Evolutionary conservation across 64 coral and sea anemone genomes (phyloP).

Genomic region (Anthopleura sola): DNA sequence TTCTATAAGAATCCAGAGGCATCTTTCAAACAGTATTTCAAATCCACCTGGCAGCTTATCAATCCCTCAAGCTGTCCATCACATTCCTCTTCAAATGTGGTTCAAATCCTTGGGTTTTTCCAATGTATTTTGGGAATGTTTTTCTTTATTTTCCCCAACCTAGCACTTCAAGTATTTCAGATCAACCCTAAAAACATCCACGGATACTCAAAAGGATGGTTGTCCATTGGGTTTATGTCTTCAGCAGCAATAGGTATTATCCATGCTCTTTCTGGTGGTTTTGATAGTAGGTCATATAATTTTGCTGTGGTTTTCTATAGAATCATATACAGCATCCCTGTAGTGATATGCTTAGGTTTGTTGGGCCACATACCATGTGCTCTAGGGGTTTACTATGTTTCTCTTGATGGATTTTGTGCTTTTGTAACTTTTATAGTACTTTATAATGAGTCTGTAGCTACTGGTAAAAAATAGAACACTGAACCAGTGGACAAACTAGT

Average conservation of each 20-base stretch:
- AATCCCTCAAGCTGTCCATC: neutral
- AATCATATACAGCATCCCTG: neutral
- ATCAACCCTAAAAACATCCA: neutral
- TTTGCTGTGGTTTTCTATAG: neutral
- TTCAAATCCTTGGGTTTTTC: slow-evolving; percentile 1
- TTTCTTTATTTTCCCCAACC: slow-evolving; percentile 3
- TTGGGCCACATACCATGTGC: neutral
- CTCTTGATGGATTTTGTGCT: slow-evolving; percentile 6
- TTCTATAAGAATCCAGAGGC: neutral
- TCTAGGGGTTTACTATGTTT: neutral
- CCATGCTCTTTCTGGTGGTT: neutral
- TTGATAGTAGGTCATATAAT: neutral
- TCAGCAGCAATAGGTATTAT: slow-evolving; percentile 1
- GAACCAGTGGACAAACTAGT: too few relatives aligned
- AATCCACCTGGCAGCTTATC: neutral
- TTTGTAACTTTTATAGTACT: neutral
- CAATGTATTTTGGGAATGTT: neutral
- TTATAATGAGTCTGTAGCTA: neutral
- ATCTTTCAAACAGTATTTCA: neutral
- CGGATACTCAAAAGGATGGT: neutral
- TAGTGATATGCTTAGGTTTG: neutral
- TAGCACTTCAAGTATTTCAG: neutral
- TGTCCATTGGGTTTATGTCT: neutral
- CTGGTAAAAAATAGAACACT: neutral
- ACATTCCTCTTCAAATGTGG: neutral